phyloP scores from a whole-genome alignment of 2,113 vertebrate genomes.

The Onychorhynchus coronatus region DNA sequence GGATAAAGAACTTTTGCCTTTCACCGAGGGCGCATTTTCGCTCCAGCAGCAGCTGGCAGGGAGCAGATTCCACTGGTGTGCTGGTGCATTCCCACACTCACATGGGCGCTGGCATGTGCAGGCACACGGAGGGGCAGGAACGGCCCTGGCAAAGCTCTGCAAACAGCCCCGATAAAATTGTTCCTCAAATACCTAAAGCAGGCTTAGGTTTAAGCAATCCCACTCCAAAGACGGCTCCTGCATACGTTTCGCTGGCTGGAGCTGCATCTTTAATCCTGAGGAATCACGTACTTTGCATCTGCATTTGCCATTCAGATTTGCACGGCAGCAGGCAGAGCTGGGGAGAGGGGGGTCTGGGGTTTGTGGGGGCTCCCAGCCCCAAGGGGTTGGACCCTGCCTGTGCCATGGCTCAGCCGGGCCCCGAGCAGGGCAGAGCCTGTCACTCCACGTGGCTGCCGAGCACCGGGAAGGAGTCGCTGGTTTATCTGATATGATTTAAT shows the following conservation, averaged over 20 bases:
- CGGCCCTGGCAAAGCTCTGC: neutral
- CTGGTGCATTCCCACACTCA: rapidly evolving
- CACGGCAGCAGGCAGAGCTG: rapidly evolving
- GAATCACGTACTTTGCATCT: neutral
- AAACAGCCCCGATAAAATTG: neutral
- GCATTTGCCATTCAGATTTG: neutral
- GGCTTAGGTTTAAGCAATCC: conserved; percentile 21
- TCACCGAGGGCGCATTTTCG: rapidly evolving
- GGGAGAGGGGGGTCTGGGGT: neutral
- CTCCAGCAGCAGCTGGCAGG: neutral
- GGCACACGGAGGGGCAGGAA: neutral
- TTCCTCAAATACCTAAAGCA: conserved; percentile 37
- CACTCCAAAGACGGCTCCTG: neutral
- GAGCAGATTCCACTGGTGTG: neutral
- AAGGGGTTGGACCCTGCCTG: rapidly evolving
- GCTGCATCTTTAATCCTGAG: neutral
- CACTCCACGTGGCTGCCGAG: neutral
- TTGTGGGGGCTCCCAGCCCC: neutral
- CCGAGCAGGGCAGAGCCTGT: neutral
- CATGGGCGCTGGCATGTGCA: neutral
- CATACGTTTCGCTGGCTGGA: neutral
- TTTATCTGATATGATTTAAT: conserved; percentile 50
- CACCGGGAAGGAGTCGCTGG: neutral
- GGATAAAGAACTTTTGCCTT: neutral
- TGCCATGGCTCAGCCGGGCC: neutral